Evolutionary conservation across 1,140 invertebrate genomes (phyloP).

Genomic region (Plectus sambesii): DNA sequence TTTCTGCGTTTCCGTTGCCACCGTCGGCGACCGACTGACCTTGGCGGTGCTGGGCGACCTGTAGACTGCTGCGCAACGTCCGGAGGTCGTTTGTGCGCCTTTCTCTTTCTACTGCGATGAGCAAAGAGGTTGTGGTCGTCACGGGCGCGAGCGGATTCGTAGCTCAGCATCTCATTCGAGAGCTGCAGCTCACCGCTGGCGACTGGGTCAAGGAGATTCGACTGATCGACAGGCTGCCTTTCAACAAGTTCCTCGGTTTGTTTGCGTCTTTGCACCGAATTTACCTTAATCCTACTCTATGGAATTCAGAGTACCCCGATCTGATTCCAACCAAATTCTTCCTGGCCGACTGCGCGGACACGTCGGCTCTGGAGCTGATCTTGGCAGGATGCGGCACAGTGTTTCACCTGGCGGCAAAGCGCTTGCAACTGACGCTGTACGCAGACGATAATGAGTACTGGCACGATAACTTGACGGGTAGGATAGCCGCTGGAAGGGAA

Average conservation of each 20-base stretch:
- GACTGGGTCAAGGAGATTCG: conserved; percentile 8
- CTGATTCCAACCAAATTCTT: conserved; percentile 7
- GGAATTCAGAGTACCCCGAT: conserved; percentile 4
- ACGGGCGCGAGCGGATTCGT: conserved; percentile 12
- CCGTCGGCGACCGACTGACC: too few relatives aligned
- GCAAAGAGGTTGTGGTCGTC: conserved; percentile 5
- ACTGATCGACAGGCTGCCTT: conserved; percentile 2
- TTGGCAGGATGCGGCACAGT: conserved; percentile 1
- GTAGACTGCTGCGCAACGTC: neutral
- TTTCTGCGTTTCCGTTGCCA: too few relatives aligned
- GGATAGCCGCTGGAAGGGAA: neutral
- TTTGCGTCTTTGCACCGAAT: neutral
- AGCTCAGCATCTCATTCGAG: conserved; percentile 10
- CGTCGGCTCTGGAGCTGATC: neutral
- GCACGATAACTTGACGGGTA: conserved; percentile 11
- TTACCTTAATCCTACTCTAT: neutral
- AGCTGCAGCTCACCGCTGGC: neutral
- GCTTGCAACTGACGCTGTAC: conserved; percentile 3
- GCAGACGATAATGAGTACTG: conserved; percentile 6
- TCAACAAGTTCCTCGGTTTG: conserved; percentile 4
- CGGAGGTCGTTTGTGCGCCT: neutral
- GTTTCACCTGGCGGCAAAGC: conserved; percentile 6
- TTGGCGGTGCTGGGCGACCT: too few relatives aligned
- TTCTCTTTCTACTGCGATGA: conserved; percentile 1
- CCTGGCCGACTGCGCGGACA: conserved; percentile 5